phyloP scores from a whole-genome alignment of 2,113 vertebrate genomes.

The Cavia porcellus region DNA sequence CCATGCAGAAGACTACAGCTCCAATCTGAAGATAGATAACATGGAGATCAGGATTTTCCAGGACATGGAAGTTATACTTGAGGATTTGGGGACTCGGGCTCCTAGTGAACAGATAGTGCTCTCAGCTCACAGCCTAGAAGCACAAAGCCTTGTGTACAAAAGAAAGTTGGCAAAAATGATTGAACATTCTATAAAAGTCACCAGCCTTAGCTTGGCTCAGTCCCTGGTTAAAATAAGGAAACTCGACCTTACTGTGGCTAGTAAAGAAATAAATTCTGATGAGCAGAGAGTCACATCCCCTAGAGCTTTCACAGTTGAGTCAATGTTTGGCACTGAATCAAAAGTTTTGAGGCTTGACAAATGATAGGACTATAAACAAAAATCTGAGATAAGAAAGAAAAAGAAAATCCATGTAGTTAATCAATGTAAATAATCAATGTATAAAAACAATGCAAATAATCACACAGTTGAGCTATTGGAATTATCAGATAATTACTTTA shows the following conservation, averaged over 20 bases:
- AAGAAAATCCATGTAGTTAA: background rate
- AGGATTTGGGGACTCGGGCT: background rate
- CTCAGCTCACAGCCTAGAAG: background rate
- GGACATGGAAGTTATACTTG: background rate
- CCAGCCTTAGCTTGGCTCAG: background rate
- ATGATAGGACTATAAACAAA: background rate
- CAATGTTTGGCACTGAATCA: background rate
- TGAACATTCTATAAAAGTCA: background rate
- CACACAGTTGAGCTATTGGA: background rate
- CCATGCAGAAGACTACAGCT: background rate
- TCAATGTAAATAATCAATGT: background rate
- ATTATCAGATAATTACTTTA: background rate
- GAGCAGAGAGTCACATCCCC: background rate
- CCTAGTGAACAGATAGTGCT: background rate
- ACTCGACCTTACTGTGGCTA: background rate
- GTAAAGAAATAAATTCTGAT: background rate
- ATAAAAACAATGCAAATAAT: background rate
- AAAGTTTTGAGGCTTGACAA: background rate
- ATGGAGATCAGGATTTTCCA: background rate
- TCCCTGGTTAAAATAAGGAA: background rate
- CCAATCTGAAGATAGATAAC: constrained; percentile 21
- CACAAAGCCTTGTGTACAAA: background rate
- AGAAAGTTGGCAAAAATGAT: background rate
- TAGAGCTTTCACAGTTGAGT: background rate
- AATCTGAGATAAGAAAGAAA: background rate